Conservation (phyloP, 2,888 invertebrate genomes). For the Clusia tigrina region DNA sequence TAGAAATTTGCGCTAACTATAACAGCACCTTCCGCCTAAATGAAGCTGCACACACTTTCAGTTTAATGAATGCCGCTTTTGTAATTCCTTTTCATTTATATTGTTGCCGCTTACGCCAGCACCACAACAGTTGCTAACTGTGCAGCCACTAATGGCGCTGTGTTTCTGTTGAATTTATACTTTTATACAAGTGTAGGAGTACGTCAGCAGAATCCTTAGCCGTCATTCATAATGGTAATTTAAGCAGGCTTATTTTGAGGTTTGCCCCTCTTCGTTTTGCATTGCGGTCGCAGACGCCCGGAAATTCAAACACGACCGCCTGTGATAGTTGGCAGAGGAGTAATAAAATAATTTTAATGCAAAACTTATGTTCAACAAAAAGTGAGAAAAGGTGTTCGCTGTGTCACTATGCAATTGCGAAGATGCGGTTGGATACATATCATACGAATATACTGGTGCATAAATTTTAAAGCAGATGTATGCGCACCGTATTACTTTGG, state of each 20-base stretch:
- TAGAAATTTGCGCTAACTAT: neutral
- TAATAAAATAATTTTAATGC: neutral
- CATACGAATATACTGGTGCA: too few relatives aligned
- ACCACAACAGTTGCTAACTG: neutral
- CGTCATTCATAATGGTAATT: constrained; percentile 7
- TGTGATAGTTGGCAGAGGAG: neutral
- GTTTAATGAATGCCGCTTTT: neutral
- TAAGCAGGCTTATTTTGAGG: neutral
- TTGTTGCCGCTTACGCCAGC: neutral
- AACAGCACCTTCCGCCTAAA: neutral
- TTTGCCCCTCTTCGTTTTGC: neutral
- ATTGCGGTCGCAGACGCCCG: neutral
- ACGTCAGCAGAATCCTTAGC: neutral
- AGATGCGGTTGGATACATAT: too few relatives aligned
- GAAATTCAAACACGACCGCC: neutral
- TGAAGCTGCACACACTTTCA: neutral
- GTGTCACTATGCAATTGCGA: too few relatives aligned
- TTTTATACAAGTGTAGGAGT: neutral
- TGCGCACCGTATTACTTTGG: too few relatives aligned
- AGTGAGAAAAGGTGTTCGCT: too few relatives aligned
- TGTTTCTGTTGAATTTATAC: neutral
- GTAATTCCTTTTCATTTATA: neutral
- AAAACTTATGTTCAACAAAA: constrained; percentile 1
- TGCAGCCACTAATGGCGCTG: neutral
- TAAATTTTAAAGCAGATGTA: too few relatives aligned